These are phyloP conservation scores for Calephelis virginiensis DNA, from an alignment of 1,140 invertebrate genomes.

Conservation along the genomic window DNA sequence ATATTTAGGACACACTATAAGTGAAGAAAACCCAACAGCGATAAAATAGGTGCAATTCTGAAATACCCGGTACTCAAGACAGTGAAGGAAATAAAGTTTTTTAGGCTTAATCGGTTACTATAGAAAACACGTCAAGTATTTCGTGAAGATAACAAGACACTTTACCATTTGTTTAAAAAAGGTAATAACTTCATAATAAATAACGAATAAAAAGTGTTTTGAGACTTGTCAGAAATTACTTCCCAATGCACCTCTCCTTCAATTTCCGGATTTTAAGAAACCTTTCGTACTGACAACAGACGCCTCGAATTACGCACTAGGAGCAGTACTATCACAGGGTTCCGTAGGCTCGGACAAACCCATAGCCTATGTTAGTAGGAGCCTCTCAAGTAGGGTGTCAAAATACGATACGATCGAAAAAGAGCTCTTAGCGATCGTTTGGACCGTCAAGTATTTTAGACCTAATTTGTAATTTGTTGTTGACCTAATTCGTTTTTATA, in stretches of 20 bases:
- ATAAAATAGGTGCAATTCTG: slow-evolving; percentile 42
- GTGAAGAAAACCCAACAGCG: slow-evolving; percentile 39
- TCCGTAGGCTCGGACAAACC: slow-evolving; percentile 27
- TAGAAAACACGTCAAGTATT: no score
- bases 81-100: no score
- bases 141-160: no score
- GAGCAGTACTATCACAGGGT: slow-evolving; percentile 33
- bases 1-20: slow-evolving; percentile 42
- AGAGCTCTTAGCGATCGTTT: slow-evolving; percentile 32
- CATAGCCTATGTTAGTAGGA: slow-evolving; percentile 28
- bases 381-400: slow-evolving; percentile 23
- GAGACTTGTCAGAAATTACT: slow-evolving; percentile 18
- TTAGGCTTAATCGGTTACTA: no score
- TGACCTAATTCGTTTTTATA: no score
- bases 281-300: slow-evolving; percentile 34
- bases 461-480: no score
- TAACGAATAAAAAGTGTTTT: no score
- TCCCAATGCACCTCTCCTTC: slow-evolving; percentile 2
- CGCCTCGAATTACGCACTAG: slow-evolving; percentile 26
- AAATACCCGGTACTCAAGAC: slow-evolving; percentile 28
- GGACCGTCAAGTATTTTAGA: slow-evolving; percentile 33
- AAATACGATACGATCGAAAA: slow-evolving; percentile 32
- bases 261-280: slow-evolving; percentile 33
- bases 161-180: no score
- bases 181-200: no score